Percentiles rank a stretch among this genome's conserved stretches.
Evolutionary conservation across 2,113 vertebrate genomes (phyloP).

Genomic region (Heliornis fulica): DNA sequence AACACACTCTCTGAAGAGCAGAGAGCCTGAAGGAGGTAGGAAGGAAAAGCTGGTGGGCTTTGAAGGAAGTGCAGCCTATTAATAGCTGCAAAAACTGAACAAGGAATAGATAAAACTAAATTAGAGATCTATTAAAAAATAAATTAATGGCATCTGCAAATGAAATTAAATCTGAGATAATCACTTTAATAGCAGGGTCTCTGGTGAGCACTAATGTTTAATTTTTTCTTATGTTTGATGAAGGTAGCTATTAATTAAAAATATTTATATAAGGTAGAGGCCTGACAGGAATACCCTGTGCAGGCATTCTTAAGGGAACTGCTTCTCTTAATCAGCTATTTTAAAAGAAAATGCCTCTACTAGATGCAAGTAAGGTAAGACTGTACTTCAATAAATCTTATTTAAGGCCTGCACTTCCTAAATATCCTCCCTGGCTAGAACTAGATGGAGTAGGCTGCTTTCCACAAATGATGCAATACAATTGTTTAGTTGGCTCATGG

Average conservation of each 20-base stretch:
- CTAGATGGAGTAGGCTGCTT: neutral
- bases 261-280: constrained; percentile 63
- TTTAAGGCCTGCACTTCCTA: constrained; percentile 14
- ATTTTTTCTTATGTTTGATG: constrained; percentile 64
- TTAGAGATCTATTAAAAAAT: constrained; percentile 71
- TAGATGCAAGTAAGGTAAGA: neutral
- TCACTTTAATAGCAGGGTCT: constrained; percentile 66
- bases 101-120: constrained; percentile 62
- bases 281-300: constrained; percentile 29
- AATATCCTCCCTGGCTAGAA: neutral
- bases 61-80: constrained; percentile 11
- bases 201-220: constrained; percentile 55
- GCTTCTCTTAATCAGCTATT: constrained; percentile 37
- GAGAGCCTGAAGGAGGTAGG: constrained; percentile 55
- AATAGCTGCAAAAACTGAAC: neutral
- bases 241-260: constrained; percentile 76
- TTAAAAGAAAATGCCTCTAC: constrained; percentile 23
- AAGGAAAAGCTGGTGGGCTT: constrained; percentile 4
- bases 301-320: constrained; percentile 28
- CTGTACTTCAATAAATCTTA: neutral
- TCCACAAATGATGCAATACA: neutral
- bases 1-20: constrained; percentile 26
- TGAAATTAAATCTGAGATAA: constrained; percentile 69
- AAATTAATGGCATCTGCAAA: constrained; percentile 68
- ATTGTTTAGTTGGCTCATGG: neutral